phyloP scores from a whole-genome alignment of 2,113 vertebrate genomes.

The Porphyrio hochstetteri region DNA sequence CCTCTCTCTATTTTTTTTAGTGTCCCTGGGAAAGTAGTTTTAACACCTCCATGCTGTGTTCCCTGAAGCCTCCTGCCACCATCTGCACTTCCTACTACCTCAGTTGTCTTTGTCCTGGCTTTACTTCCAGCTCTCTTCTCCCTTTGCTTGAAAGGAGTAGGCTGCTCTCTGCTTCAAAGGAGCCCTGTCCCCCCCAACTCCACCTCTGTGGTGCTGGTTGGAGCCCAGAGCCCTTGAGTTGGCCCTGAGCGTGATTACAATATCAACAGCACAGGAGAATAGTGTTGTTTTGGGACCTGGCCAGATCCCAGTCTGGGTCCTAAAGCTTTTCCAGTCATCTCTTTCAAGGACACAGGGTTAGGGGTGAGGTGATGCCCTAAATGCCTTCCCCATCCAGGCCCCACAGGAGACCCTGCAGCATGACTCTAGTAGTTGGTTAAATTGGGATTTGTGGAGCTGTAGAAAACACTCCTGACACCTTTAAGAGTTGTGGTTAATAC shows the following conservation, averaged over 20 bases:
- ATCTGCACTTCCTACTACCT: neutral
- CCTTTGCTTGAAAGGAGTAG: neutral
- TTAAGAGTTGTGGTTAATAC: neutral
- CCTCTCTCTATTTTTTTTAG: neutral
- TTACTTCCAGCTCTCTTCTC: neutral
- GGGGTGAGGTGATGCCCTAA: neutral
- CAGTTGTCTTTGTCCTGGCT: neutral
- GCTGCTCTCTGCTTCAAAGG: neutral
- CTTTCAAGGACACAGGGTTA: neutral
- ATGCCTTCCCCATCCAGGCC: neutral
- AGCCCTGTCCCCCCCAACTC: rapidly evolving
- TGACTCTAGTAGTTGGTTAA: neutral
- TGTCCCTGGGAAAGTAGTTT: neutral
- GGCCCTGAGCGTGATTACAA: conserved; percentile 20
- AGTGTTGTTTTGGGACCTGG: neutral
- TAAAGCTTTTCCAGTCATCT: neutral
- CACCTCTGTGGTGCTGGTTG: rapidly evolving
- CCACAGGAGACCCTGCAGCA: rapidly evolving
- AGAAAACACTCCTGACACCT: neutral
- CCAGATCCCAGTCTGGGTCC: neutral
- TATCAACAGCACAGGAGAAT: neutral
- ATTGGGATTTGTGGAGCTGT: neutral
- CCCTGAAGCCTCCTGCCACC: neutral
- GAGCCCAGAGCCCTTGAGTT: neutral
- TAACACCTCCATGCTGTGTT: neutral